Evolutionary conservation across 2,888 invertebrate species (phyloP), one percentile per base, ranked within the genome.

Genomic region (Dynastes grantii): DNA sequence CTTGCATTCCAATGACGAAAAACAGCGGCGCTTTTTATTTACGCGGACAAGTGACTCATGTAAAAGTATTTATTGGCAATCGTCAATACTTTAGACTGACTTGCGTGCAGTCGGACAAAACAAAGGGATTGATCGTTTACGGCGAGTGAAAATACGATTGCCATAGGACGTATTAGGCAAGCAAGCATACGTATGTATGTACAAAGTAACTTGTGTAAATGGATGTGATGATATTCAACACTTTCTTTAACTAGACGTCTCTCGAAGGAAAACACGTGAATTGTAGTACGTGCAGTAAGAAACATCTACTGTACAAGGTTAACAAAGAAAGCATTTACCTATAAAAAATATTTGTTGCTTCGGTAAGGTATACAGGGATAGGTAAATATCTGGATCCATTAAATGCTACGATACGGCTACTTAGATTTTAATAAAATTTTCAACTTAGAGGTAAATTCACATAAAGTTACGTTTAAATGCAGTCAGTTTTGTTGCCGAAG

Each of bases 21-120:
- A 64, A 67, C 77, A 61, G 75, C 65, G 37, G 63, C 68, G 75
- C 76, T 65, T 55, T 68, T 49, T 67, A 27, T 53, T 27, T 22
- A 27, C 29, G 61, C 67, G 63, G 75, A 58, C 80, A 76, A 68
- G 55, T 76, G 80, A 80, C 45, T 76, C 78, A 78, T 78, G 78
- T 78, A 78, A 76, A 80, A 76, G 76, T 76, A 78, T 78, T 64
- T 76, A 70, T 71, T 78, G 70, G 78, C 78, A 68, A 77, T 80
- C 51, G 49, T 51, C 49, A 49, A 68, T 22, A 51, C 49, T 29
- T 22, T 27, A 13, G 51, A 49, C 68, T 22, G 29, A 11, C 27
- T 68, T 45, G 22, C 3, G 16, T 2, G 22, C 45, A 67, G 2
- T 6, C 45, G 9, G 45, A 68, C 68, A 45, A 49, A 68, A 49